Conservation (phyloP, 2,888 invertebrate genomes). For the Caradrina clavipalpis region DNA sequence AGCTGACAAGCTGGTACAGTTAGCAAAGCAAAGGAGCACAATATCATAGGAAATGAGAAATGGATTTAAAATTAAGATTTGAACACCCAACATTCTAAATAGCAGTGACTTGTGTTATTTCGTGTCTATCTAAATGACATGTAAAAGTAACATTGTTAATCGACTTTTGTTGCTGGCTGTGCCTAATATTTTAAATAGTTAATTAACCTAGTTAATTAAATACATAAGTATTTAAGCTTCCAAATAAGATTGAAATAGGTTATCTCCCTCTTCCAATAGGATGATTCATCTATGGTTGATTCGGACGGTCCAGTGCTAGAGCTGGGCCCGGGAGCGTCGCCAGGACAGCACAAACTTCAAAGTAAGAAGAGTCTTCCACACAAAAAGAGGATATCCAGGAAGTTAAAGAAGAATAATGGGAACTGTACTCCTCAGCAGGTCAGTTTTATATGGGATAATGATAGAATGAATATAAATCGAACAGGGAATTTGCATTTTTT, state of each 20-base stretch:
- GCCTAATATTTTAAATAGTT: too few relatives aligned
- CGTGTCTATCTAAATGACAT: too few relatives aligned
- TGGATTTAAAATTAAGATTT: too few relatives aligned
- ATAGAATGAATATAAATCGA: background rate
- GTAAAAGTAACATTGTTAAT: too few relatives aligned
- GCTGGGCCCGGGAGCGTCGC: constrained; percentile 72
- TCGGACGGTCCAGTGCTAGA: constrained; percentile 77
- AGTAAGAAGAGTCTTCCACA: constrained; percentile 94
- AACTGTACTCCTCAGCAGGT: constrained; percentile 85
- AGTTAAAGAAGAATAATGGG: constrained; percentile 88
- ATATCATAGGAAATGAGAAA: too few relatives aligned
- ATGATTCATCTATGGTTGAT: constrained; percentile 73
- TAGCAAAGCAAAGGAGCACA: too few relatives aligned
- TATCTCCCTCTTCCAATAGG: constrained; percentile 58
- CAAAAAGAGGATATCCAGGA: constrained; percentile 96
- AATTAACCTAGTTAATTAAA: too few relatives aligned
- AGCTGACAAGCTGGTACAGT: too few relatives aligned
- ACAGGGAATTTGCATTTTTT: too few relatives aligned
- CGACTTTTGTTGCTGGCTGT: too few relatives aligned
- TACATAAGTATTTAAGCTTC: background rate
- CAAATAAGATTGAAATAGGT: background rate
- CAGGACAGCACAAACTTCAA: constrained; percentile 77
- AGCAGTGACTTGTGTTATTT: too few relatives aligned
- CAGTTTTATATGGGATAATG: background rate
- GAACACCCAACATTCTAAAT: too few relatives aligned